A percentile compares a stretch with the other conserved stretches of the same genome.
These are phyloP conservation scores for Etia nguti DNA, from an alignment of 2,113 vertebrate species.

Conservation along the genomic window DNA sequence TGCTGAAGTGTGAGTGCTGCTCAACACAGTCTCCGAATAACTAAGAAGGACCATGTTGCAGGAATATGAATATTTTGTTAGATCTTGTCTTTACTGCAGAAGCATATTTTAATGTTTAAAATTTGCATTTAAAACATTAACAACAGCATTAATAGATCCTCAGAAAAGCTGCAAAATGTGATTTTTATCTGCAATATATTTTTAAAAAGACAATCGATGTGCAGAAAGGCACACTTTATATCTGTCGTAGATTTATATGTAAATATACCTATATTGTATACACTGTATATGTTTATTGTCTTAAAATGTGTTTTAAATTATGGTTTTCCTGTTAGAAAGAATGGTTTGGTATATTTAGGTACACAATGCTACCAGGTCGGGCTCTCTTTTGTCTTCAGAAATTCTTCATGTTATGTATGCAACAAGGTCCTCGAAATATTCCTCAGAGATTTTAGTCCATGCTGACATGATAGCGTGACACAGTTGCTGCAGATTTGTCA, in stretches of 20 bases:
- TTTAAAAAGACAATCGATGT: not conserved
- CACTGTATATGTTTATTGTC: not conserved
- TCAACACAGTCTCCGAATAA: conserved; percentile 7
- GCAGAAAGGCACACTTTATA: not conserved
- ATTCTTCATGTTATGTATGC: not conserved
- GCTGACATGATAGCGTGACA: not conserved
- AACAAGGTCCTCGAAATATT: not conserved
- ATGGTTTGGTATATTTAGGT: not conserved
- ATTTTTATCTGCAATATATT: not conserved
- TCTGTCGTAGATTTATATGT: not conserved
- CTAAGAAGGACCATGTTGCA: conserved; percentile 6
- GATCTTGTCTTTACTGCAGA: not conserved
- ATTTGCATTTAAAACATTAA: not conserved
- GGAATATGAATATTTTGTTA: conserved; percentile 13
- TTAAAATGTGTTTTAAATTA: not conserved
- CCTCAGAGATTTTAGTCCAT: not conserved
- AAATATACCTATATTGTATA: not conserved
- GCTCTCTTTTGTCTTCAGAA: not conserved
- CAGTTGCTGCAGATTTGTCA: not conserved
- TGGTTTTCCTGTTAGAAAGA: not conserved
- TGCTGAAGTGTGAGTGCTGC: conserved; percentile 1
- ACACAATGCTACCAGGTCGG: not conserved
- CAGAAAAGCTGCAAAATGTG: not conserved
- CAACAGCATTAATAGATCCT: not conserved
- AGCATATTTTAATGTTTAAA: not conserved